Conservation (phyloP, 2,113 vertebrate genomes). For the Carassius gibelio region DNA sequence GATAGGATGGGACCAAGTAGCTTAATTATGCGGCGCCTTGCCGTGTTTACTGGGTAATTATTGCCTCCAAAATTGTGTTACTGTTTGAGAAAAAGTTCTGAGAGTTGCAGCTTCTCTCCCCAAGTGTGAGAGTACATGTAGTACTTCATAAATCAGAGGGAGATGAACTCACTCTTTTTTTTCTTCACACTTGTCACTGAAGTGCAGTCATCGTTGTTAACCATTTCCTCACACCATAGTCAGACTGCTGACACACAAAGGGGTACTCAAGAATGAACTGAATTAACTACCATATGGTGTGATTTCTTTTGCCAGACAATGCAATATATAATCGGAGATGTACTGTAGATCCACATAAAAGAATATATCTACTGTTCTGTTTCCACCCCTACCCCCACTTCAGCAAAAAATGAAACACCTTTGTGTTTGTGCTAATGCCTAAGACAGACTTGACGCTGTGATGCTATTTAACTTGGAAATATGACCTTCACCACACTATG, state of each 20-base stretch:
- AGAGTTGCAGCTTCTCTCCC: conserved; percentile 65
- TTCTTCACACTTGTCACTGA: conserved; percentile 57
- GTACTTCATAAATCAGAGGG: conserved; percentile 63
- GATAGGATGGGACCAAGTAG: conserved; percentile 81
- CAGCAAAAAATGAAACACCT: conserved; percentile 34
- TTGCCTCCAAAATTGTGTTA: conserved; percentile 75
- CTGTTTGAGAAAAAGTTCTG: conserved; percentile 73
- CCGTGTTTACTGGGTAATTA: conserved; percentile 79
- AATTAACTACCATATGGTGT: conserved; percentile 45
- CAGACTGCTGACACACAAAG: conserved; percentile 48
- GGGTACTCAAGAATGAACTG: conserved; percentile 41
- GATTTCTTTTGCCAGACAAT: conserved; percentile 42
- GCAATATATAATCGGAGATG: conserved; percentile 33
- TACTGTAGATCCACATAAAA: conserved; percentile 2
- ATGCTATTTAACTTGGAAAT: conserved; percentile 47
- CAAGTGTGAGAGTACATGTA: conserved; percentile 60
- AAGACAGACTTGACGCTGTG: conserved; percentile 13
- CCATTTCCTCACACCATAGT: conserved; percentile 12
- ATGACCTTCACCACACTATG: conserved; percentile 40
- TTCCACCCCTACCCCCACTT: conserved; percentile 34
- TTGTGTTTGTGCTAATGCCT: conserved; percentile 33
- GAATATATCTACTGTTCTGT: conserved; percentile 33
- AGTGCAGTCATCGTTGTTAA: conserved; percentile 60
- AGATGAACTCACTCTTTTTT: conserved; percentile 57
- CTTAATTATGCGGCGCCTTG: conserved; percentile 79